Conservation (phyloP, 2,888 invertebrate genomes). For the Drosophila neotestacea region DNA sequence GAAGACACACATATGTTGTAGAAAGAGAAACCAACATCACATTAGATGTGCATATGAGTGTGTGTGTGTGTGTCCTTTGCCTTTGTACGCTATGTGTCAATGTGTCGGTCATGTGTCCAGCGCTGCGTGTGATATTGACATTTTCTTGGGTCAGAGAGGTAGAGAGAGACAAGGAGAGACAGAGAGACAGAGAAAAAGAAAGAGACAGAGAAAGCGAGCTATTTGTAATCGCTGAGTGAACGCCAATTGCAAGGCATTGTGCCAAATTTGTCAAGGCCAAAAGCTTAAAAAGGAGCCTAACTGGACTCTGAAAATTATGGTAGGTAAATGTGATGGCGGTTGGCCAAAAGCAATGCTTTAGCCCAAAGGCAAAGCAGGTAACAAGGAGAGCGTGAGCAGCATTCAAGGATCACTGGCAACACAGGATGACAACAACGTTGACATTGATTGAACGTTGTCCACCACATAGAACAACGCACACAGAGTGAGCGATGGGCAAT, state of each 20-base stretch:
- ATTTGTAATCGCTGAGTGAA: slow-evolving; percentile 47
- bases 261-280: slow-evolving; percentile 47
- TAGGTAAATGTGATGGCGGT: slow-evolving; percentile 62
- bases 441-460: slow-evolving; percentile 80
- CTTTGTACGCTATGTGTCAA: slow-evolving; percentile 76
- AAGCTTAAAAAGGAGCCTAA: slow-evolving; percentile 19
- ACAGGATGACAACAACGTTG: slow-evolving; percentile 64
- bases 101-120: slow-evolving; percentile 79
- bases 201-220: slow-evolving; percentile 2
- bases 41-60: slow-evolving; percentile 23
- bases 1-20: slow-evolving; percentile 23
- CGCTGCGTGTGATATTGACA: slow-evolving; percentile 80
- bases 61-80: slow-evolving; percentile 44
- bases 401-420: slow-evolving; percentile 35
- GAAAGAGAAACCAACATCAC: slow-evolving; percentile 30
- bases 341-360: slow-evolving; percentile 16
- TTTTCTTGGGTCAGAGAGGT: slow-evolving; percentile 34
- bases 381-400: slow-evolving; percentile 28
- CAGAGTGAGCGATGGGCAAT: slow-evolving; percentile 32
- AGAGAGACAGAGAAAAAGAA: background rate
- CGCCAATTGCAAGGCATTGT: slow-evolving; percentile 53
- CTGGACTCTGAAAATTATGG: slow-evolving; percentile 66
- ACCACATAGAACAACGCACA: slow-evolving; percentile 68
- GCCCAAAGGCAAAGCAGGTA: slow-evolving; percentile 9
- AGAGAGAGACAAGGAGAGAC: background rate